phyloP scores from a whole-genome alignment of 2,113 vertebrate species.

The Halichoeres trimaculatus region DNA sequence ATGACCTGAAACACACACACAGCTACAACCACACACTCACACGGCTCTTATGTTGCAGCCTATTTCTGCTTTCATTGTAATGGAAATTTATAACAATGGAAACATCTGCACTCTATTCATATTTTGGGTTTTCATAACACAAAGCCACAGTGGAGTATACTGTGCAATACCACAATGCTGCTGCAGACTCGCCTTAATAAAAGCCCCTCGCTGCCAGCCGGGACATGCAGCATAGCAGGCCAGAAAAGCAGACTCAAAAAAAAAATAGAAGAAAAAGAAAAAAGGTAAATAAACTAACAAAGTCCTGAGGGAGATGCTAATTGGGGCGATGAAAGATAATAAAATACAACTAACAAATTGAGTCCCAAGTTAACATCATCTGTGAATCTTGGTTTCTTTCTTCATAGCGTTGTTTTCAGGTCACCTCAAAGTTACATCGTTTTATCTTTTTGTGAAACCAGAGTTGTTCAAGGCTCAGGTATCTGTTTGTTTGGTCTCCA shows the following conservation, averaged over 20 bases:
- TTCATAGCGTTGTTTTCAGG: conserved; percentile 8
- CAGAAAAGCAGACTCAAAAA: conserved; percentile 1
- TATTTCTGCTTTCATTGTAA: conserved; percentile 20
- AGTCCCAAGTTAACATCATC: conserved; percentile 2
- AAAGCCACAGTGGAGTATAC: conserved; percentile 36
- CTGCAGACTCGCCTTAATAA: conserved; percentile 61
- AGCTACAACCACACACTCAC: not conserved
- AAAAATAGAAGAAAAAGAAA: not conserved
- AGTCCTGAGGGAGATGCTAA: conserved; percentile 10
- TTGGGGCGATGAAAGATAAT: conserved; percentile 7
- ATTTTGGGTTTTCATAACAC: conserved; percentile 48
- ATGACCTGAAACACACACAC: no score
- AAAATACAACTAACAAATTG: conserved; percentile 19
- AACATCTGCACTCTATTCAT: conserved; percentile 61
- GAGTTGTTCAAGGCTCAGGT: not conserved
- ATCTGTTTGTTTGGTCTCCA: not conserved
- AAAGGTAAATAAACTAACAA: conserved; percentile 10
- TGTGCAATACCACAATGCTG: conserved; percentile 46
- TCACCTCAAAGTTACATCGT: conserved; percentile 3
- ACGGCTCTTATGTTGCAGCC: not conserved
- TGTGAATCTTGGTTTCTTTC: conserved; percentile 4
- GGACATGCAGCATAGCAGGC: conserved; percentile 54
- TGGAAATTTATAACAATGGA: conserved; percentile 37
- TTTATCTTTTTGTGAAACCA: not conserved
- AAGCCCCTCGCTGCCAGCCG: conserved; percentile 57